Conservation (phyloP, 2,113 vertebrate genomes). For the Corydoras maculifer region DNA sequence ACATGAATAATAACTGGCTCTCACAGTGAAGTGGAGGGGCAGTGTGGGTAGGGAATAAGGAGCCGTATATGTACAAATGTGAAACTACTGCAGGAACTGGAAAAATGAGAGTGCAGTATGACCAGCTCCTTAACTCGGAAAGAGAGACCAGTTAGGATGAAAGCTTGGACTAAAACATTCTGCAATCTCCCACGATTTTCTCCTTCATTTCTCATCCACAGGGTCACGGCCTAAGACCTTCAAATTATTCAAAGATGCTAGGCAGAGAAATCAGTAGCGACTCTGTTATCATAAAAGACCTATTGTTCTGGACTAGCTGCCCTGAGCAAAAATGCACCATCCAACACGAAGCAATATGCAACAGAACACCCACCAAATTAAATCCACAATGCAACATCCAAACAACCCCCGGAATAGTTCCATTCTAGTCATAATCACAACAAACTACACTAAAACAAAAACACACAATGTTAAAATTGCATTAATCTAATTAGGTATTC, state of each 20-base stretch:
- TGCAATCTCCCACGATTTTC: background rate
- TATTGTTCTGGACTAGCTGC: slow-evolving; percentile 53
- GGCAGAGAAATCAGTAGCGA: slow-evolving; percentile 55
- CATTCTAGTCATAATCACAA: background rate
- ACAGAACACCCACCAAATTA: too few species aligned
- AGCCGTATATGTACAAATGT: slow-evolving; percentile 7
- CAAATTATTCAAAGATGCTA: slow-evolving; percentile 53
- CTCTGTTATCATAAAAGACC: slow-evolving; percentile 58
- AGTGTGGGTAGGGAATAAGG: slow-evolving; percentile 5
- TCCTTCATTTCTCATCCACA: slow-evolving; percentile 38
- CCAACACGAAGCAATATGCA: slow-evolving; percentile 26
- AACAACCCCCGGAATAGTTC: too few species aligned
- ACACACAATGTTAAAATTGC: slow-evolving; percentile 7
- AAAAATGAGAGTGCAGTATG: background rate
- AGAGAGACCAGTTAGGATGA: background rate
- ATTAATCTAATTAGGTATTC: background rate
- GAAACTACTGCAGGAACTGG: slow-evolving; percentile 23
- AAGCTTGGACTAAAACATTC: slow-evolving; percentile 1
- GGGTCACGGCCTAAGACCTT: slow-evolving; percentile 14
- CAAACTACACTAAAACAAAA: too few species aligned
- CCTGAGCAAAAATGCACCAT: slow-evolving; percentile 36
- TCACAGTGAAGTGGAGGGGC: slow-evolving; percentile 34
- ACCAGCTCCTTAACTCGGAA: slow-evolving; percentile 22
- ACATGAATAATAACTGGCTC: slow-evolving; percentile 47
- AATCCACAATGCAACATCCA: too few species aligned